These are phyloP conservation scores for Babyrousa celebensis DNA, from an alignment of 2,797 vertebrate genomes.

Conservation along the genomic window DNA sequence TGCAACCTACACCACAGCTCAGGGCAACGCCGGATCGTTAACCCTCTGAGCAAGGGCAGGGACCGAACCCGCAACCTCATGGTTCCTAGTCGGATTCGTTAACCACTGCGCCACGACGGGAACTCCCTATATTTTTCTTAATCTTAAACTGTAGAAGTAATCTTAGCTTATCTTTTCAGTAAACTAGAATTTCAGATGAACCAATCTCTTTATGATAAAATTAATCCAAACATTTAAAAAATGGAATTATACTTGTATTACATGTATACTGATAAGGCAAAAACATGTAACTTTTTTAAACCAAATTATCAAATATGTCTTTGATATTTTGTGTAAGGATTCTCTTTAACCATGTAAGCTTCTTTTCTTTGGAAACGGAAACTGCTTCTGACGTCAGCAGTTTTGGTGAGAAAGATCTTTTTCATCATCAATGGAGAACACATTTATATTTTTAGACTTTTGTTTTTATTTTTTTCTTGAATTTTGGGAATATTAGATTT, in stretches of 20 bases:
- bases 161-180: slow-evolving; percentile 53
- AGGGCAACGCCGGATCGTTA: too few relatives aligned
- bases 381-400: not conserved
- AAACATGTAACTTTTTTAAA: slow-evolving; percentile 32
- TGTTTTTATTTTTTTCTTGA: slow-evolving; percentile 55
- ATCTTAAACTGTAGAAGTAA: slow-evolving; percentile 34
- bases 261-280: slow-evolving; percentile 1
- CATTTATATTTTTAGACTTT: slow-evolving; percentile 49
- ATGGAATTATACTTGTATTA: slow-evolving; percentile 10
- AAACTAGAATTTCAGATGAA: slow-evolving; percentile 46
- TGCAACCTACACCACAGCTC: too few relatives aligned
- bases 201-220: slow-evolving; percentile 43
- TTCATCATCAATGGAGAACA: not conserved
- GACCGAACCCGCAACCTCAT: too few relatives aligned
- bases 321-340: not conserved
- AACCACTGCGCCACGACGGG: too few relatives aligned
- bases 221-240: slow-evolving; percentile 19
- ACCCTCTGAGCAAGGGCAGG: too few relatives aligned
- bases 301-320: not conserved
- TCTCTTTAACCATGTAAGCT: slow-evolving; percentile 1
- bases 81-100: too few relatives aligned
- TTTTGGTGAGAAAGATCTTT: slow-evolving; percentile 13
- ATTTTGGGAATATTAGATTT: slow-evolving; percentile 31
- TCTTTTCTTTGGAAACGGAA: slow-evolving; percentile 30
- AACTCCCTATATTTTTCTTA: not conserved